Percentiles rank a stretch among this genome's conserved stretches.
phyloP scores from a whole-genome alignment of 2,797 vertebrate genomes.

The Dermochelys coriacea region DNA sequence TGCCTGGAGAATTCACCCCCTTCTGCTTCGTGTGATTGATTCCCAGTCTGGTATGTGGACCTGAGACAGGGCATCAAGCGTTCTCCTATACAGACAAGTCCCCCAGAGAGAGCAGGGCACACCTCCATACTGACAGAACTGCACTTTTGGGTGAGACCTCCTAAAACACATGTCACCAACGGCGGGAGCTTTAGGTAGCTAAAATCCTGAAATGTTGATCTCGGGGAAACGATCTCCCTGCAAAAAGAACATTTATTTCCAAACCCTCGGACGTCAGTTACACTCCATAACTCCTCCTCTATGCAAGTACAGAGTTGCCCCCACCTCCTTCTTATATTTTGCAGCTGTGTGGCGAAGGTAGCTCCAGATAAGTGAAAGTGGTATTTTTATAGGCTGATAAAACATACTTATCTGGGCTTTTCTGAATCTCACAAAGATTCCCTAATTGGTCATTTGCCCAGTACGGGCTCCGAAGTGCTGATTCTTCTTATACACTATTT shows the following conservation, averaged over 20 bases:
- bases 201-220: neutral
- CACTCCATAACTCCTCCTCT: neutral
- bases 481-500: neutral
- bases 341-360: conserved; percentile 70
- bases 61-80: neutral
- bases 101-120: neutral
- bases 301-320: neutral
- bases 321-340: conserved; percentile 24
- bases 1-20: neutral
- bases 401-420: conserved; percentile 76
- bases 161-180: too few species aligned
- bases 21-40: accelerated
- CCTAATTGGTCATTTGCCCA: conserved; percentile 73
- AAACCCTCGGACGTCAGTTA: neutral
- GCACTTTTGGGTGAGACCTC: neutral
- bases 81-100: neutral
- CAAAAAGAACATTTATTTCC: neutral
- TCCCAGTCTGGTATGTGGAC: accelerated
- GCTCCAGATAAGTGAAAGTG: conserved; percentile 80
- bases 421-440: conserved; percentile 69
- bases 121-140: neutral
- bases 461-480: neutral
- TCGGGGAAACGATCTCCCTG: neutral
- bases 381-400: conserved; percentile 85
- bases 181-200: neutral